Evolutionary conservation across 2,888 invertebrate genomes (phyloP).

Genomic region (Drosophila longiperda): DNA sequence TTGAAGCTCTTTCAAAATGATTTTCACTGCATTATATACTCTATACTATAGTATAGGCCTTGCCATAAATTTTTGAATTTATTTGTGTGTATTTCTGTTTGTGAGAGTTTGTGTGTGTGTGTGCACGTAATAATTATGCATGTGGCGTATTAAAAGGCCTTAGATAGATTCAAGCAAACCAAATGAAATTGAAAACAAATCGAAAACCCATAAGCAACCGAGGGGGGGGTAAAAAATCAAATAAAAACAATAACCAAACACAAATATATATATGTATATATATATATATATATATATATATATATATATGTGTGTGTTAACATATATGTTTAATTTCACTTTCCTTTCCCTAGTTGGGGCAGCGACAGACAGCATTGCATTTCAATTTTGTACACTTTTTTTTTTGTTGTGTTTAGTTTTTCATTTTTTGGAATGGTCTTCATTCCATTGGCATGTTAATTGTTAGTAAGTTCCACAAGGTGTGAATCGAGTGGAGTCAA

Average conservation of each 20-base stretch:
- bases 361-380: slow-evolving; percentile 69
- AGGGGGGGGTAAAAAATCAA: slow-evolving; percentile 4
- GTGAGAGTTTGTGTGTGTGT: slow-evolving; percentile 19
- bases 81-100: not conserved
- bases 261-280: not conserved
- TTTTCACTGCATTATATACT: slow-evolving; percentile 62
- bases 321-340: slow-evolving; percentile 64
- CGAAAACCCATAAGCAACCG: slow-evolving; percentile 40
- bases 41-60: slow-evolving; percentile 50
- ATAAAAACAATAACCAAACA: not conserved
- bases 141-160: slow-evolving; percentile 70
- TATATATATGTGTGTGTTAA: not conserved
- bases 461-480: slow-evolving; percentile 45
- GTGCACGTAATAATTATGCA: slow-evolving; percentile 72
- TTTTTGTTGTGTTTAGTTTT: slow-evolving; percentile 30
- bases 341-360: slow-evolving; percentile 71
- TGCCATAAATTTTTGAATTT: slow-evolving; percentile 38
- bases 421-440: slow-evolving; percentile 62
- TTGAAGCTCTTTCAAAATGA: slow-evolving; percentile 74
- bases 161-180: slow-evolving; percentile 67
- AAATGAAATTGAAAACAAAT: slow-evolving; percentile 75
- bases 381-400: slow-evolving; percentile 63
- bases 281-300: not conserved
- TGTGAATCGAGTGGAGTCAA: slow-evolving; percentile 38
- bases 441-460: slow-evolving; percentile 62